Evolutionary conservation across 2,113 vertebrate genomes (phyloP).

Genomic region (Penelope pileata): DNA sequence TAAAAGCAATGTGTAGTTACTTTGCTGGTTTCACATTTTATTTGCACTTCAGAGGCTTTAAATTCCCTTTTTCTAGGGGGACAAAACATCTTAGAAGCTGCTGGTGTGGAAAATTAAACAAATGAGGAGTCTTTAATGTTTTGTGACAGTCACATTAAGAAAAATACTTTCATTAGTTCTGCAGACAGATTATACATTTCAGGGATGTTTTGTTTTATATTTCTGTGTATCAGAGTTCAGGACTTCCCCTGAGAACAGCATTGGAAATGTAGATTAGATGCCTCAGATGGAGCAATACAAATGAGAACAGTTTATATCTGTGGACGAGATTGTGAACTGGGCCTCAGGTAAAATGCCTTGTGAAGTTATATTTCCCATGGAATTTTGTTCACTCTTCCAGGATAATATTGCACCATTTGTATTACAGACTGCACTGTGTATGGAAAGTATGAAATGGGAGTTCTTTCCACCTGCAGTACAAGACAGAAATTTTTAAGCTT

Average conservation of each 20-base stretch:
- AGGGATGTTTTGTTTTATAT: neutral
- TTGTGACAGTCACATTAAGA: neutral
- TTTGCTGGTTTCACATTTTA: conserved; percentile 11
- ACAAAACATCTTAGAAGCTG: neutral
- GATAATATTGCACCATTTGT: neutral
- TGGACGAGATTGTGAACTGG: neutral
- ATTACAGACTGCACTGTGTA: neutral
- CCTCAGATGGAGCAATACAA: neutral
- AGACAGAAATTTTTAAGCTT: neutral
- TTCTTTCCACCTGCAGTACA: conserved; percentile 20
- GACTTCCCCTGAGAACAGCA: neutral
- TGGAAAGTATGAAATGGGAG: conserved; percentile 31
- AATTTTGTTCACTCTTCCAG: conserved; percentile 44
- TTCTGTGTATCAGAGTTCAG: neutral
- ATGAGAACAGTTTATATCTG: conserved; percentile 11
- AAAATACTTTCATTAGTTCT: conserved; percentile 1
- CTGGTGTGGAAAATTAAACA: neutral
- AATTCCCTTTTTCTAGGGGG: neutral
- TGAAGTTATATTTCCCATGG: conserved; percentile 43
- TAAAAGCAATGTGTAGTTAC: neutral
- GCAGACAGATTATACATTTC: neutral
- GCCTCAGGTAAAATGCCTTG: conserved; percentile 43
- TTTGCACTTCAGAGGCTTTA: conserved; percentile 19
- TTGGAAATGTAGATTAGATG: conserved; percentile 4
- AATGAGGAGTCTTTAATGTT: neutral